These are phyloP conservation scores for Sminthurides bifidus DNA, from an alignment of 1,140 invertebrate species.

Conservation along the genomic window DNA sequence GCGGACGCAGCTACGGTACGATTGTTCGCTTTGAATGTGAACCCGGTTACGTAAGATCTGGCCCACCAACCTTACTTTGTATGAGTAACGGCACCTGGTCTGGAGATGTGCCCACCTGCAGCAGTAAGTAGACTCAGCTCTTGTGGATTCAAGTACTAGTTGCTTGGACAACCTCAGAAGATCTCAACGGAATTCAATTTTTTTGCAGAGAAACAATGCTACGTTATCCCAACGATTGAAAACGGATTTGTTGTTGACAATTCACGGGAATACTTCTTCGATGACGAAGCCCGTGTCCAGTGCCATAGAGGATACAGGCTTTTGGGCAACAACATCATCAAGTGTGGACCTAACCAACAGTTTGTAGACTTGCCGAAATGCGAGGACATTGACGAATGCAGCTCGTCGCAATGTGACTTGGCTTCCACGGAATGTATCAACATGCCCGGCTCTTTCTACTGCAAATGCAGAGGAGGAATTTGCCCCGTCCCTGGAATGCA, in stretches of 20 bases:
- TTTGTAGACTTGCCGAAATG: conserved; percentile 51
- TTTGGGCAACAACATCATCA: conserved; percentile 71
- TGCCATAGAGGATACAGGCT: conserved; percentile 80
- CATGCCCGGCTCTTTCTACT: conserved; percentile 78
- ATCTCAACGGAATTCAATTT: not conserved
- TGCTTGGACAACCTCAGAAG: not conserved
- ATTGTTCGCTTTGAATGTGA: conserved; percentile 90
- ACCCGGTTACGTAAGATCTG: conserved; percentile 75
- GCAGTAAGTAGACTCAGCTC: conserved; percentile 47
- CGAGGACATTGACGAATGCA: conserved; percentile 58
- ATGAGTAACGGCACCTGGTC: conserved; percentile 96
- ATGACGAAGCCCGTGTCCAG: conserved; percentile 82
- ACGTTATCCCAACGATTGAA: conserved; percentile 64
- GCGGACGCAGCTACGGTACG: conserved; percentile 85
- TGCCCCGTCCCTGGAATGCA: conserved; percentile 72
- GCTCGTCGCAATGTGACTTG: conserved; percentile 72
- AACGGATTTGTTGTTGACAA: conserved; percentile 73
- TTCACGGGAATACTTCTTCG: conserved; percentile 62
- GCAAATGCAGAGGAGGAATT: conserved; percentile 78
- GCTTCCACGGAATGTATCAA: conserved; percentile 86
- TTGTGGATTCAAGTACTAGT: not conserved
- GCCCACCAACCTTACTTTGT: conserved; percentile 81
- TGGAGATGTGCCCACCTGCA: conserved; percentile 73
- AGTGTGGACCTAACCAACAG: conserved; percentile 70
- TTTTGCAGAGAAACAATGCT: conserved; percentile 57